A percentile compares a stretch with the other conserved stretches of the same genome.
These are phyloP conservation scores for Lepidostoma basale DNA, from an alignment of 1,140 invertebrate species.

Conservation along the genomic window DNA sequence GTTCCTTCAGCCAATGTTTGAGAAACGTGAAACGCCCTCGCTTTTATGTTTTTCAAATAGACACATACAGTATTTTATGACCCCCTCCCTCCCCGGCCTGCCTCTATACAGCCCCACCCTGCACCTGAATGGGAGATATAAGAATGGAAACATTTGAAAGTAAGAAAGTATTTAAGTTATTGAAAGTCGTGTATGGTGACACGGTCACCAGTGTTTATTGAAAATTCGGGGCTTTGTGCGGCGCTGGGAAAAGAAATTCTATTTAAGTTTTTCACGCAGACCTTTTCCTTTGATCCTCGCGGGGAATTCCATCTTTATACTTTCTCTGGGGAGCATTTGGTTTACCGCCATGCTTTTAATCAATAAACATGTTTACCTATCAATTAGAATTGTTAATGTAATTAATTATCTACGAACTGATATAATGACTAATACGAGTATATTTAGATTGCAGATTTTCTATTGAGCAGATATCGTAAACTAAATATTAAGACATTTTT, in stretches of 20 bases:
- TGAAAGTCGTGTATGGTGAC: constrained; percentile 40
- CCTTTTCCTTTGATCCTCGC: constrained; percentile 31
- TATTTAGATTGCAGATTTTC: too few species aligned
- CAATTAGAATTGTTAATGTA: too few species aligned
- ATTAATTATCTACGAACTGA: too few species aligned
- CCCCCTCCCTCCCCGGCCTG: constrained; percentile 22
- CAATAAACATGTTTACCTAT: too few species aligned
- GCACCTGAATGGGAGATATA: constrained; percentile 42
- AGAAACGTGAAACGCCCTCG: constrained; percentile 45
- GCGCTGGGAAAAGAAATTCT: constrained; percentile 38
- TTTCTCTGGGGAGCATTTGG: neutral
- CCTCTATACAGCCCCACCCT: constrained; percentile 23
- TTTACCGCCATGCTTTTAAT: too few species aligned
- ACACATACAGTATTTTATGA: constrained; percentile 47
- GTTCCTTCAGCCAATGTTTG: constrained; percentile 46
- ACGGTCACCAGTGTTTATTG: constrained; percentile 44
- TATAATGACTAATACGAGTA: too few species aligned
- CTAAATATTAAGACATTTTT: too few species aligned
- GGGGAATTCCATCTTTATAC: constrained; percentile 10
- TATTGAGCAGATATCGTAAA: too few species aligned
- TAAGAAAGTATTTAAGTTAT: constrained; percentile 47
- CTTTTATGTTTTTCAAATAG: constrained; percentile 47
- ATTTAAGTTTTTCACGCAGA: constrained; percentile 40
- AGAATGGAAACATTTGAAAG: constrained; percentile 47
- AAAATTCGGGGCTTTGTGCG: constrained; percentile 44